A percentile compares a stretch with the other conserved stretches of the same genome.
Conservation (phyloP, 2,113 vertebrate genomes). For the Noctilio leporinus region DNA sequence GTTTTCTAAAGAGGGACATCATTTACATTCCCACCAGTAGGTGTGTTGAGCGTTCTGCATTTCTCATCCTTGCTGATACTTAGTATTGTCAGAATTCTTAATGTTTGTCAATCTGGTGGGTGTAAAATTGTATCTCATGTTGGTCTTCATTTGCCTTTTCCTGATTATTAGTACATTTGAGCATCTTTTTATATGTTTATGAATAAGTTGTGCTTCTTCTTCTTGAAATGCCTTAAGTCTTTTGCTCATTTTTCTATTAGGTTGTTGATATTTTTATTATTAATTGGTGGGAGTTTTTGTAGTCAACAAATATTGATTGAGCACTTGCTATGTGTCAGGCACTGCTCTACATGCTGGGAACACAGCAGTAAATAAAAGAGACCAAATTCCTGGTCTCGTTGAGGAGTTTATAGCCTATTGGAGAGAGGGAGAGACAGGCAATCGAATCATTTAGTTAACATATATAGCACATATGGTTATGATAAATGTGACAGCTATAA, state of each 20-base stretch:
- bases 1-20: not conserved
- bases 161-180: constrained; percentile 4
- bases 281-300: constrained; percentile 27
- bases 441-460: not conserved
- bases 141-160: constrained; percentile 19
- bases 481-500: not conserved
- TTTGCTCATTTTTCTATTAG: constrained; percentile 32
- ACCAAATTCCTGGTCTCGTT: not conserved
- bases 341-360: not conserved
- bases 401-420: not conserved
- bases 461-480: not conserved
- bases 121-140: not conserved
- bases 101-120: not conserved
- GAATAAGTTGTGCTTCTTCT: not conserved
- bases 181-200: constrained; percentile 11
- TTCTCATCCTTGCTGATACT: not conserved
- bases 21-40: not conserved
- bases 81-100: not conserved
- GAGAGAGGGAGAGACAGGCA: not conserved
- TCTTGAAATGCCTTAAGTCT: not conserved
- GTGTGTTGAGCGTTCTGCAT: not conserved
- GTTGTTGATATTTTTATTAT: constrained; percentile 11
- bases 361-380: not conserved
- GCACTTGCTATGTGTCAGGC: not conserved
- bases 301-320: constrained; percentile 31